A percentile compares a stretch with the other conserved stretches of the same genome.
phyloP scores from a whole-genome alignment of 2,113 vertebrate species.

The Bufo bufo region DNA sequence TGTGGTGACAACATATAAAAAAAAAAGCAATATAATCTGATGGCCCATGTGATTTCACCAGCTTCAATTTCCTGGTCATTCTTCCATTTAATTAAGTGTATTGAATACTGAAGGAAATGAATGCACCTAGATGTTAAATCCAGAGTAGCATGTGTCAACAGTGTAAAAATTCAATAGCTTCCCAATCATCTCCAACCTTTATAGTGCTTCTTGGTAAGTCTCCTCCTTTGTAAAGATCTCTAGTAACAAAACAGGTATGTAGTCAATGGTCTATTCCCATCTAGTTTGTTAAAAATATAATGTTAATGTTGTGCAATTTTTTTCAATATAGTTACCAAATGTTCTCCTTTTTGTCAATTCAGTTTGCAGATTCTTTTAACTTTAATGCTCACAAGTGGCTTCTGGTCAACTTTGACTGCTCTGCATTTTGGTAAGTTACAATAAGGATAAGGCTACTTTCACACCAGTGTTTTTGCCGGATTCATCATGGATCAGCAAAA shows the following conservation, averaged over 20 bases:
- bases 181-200: conserved; percentile 25
- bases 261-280: background rate
- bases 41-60: conserved; percentile 63
- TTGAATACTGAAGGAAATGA: conserved; percentile 84
- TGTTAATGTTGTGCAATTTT: background rate
- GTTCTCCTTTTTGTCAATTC: conserved; percentile 73
- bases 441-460: no score
- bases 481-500: no score
- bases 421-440: conserved; percentile 91
- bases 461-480: no score
- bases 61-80: conserved; percentile 73
- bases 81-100: conserved; percentile 65
- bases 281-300: background rate
- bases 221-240: background rate
- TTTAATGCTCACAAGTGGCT: conserved; percentile 98
- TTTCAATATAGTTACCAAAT: background rate
- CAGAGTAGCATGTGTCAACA: conserved; percentile 63
- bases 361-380: conserved; percentile 97
- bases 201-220: conserved; percentile 57
- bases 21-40: conserved; percentile 59
- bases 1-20: conserved; percentile 69
- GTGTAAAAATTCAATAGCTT: conserved; percentile 69
- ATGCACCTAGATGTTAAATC: conserved; percentile 62
- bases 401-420: conserved; percentile 96
- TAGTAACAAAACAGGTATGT: background rate